Conservation (phyloP, 2,113 vertebrate species). For the Salvelinus namaycush region DNA sequence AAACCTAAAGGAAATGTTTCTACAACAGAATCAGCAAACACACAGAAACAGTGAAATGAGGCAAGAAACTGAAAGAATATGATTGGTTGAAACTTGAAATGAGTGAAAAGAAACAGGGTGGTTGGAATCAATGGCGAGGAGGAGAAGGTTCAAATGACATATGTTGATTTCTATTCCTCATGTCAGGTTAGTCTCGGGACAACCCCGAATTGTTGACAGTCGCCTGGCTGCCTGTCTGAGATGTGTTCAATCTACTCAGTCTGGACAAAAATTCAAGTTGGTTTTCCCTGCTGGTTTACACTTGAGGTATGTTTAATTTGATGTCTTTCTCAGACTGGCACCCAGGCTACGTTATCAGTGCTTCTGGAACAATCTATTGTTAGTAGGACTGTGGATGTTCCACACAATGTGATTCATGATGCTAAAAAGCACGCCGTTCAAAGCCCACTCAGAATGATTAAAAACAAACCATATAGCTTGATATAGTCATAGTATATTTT, state of each 20-base stretch:
- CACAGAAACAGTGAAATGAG: constrained; percentile 76
- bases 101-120: constrained; percentile 26
- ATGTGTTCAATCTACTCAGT: neutral
- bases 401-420: constrained; percentile 7
- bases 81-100: constrained; percentile 29
- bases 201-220: constrained; percentile 36
- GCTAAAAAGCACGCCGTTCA: constrained; percentile 14
- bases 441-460: too few species aligned
- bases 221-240: constrained; percentile 38
- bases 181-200: constrained; percentile 40
- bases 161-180: constrained; percentile 48
- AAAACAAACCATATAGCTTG: too few species aligned
- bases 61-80: neutral
- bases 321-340: neutral
- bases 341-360: neutral
- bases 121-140: constrained; percentile 34
- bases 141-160: too few species aligned
- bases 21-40: constrained; percentile 92
- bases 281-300: too few species aligned
- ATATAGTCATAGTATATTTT: too few species aligned
- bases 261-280: too few species aligned
- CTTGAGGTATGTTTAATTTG: too few species aligned
- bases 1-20: constrained; percentile 99
- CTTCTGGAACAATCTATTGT: neutral
- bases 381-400: constrained; percentile 4